Percentiles rank a stretch among this genome's conserved stretches.
phyloP scores from a whole-genome alignment of 1,140 invertebrate genomes.

The Drosophila ironensis region DNA sequence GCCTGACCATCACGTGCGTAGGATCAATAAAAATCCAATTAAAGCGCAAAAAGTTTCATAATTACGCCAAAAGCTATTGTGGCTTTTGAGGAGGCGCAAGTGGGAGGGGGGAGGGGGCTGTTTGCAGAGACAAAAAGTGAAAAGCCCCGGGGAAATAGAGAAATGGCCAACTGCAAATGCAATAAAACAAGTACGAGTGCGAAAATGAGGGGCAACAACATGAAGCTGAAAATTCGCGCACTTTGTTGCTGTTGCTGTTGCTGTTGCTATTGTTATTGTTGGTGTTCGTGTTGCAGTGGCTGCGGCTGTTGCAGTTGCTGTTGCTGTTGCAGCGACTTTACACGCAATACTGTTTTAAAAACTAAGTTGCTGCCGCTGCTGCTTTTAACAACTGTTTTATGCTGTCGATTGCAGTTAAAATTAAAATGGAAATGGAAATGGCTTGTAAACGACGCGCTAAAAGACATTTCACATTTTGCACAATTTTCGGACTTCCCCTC shows the following conservation, averaged over 20 bases:
- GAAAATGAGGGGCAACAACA: slow-evolving; percentile 26
- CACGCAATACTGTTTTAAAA: slow-evolving; percentile 59
- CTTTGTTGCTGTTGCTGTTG: slow-evolving; percentile 30
- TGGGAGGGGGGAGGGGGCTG: background rate
- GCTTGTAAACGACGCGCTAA: slow-evolving; percentile 72
- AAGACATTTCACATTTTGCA: slow-evolving; percentile 59
- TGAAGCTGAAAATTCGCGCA: slow-evolving; percentile 45
- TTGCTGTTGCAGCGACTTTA: slow-evolving; percentile 45
- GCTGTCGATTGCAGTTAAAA: slow-evolving; percentile 74
- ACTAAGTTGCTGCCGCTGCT: slow-evolving; percentile 33
- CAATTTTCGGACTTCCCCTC: slow-evolving; percentile 23
- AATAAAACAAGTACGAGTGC: slow-evolving; percentile 45
- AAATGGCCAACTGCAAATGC: slow-evolving; percentile 66
- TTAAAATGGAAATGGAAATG: slow-evolving; percentile 66
- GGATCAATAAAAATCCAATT: slow-evolving; percentile 80
- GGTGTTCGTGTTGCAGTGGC: slow-evolving; percentile 1
- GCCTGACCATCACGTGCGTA: slow-evolving; percentile 69
- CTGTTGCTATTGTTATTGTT: slow-evolving; percentile 10
- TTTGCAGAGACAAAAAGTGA: slow-evolving; percentile 45
- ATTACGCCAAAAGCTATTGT: slow-evolving; percentile 44
- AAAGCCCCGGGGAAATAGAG: slow-evolving; percentile 49
- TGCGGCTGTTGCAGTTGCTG: slow-evolving; percentile 6
- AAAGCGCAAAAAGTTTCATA: slow-evolving; percentile 78
- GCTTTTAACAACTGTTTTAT: slow-evolving; percentile 62
- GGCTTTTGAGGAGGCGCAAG: background rate